phyloP scores from a whole-genome alignment of 2,797 vertebrate genomes.

The Danio choprae region DNA sequence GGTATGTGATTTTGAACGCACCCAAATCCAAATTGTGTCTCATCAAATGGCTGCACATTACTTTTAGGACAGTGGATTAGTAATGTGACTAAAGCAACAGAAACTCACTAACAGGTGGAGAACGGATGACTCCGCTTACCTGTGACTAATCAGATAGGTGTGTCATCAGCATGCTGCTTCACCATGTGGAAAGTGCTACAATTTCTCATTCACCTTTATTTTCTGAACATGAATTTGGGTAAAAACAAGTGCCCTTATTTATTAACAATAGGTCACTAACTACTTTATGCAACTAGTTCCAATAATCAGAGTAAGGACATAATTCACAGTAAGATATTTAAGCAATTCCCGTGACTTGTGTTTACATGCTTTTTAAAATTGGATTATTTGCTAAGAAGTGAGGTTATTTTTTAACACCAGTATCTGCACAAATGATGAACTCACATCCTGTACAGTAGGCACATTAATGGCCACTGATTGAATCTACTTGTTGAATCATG shows the following conservation, averaged over 20 bases:
- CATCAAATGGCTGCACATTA: neutral
- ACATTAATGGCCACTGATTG: too few relatives aligned
- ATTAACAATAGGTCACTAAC: neutral
- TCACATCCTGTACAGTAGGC: too few relatives aligned
- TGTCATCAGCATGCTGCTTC: neutral
- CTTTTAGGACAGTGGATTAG: neutral
- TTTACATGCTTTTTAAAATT: too few relatives aligned
- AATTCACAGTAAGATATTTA: too few relatives aligned
- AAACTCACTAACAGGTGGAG: slow-evolving; percentile 11
- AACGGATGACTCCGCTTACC: neutral
- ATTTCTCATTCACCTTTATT: neutral
- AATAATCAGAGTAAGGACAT: too few relatives aligned
- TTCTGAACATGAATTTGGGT: neutral
- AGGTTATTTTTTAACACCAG: too few relatives aligned
- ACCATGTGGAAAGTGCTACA: neutral
- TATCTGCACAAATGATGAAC: too few relatives aligned
- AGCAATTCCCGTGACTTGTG: too few relatives aligned
- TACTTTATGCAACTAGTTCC: too few relatives aligned
- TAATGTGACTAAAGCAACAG: neutral
- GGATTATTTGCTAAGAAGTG: too few relatives aligned
- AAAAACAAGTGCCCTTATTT: neutral
- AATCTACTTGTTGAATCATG: too few relatives aligned
- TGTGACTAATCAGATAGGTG: slow-evolving; percentile 20
- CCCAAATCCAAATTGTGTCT: neutral
- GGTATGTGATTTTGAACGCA: neutral